Conservation (phyloP, 2,113 vertebrate species). For the Rhombomys opimus region DNA sequence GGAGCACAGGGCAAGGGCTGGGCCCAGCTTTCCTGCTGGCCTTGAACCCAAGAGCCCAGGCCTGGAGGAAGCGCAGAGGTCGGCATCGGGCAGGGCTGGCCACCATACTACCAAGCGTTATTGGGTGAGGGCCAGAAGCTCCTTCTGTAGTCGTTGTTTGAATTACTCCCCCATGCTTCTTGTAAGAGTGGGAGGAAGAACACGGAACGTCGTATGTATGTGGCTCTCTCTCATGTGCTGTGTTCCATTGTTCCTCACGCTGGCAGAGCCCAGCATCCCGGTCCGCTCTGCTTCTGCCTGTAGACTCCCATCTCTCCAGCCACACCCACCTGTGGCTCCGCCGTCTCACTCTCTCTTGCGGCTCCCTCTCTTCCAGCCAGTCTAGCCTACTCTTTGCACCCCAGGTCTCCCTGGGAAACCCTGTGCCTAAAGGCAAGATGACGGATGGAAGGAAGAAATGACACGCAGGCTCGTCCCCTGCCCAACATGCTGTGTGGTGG, state of each 20-base stretch:
- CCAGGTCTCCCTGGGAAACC: background rate
- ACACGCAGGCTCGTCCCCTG: background rate
- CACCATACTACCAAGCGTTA: background rate
- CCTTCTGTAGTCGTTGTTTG: background rate
- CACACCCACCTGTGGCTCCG: background rate
- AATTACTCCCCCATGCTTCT: background rate
- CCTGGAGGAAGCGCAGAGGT: background rate
- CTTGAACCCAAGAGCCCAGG: background rate
- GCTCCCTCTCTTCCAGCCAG: background rate
- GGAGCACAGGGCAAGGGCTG: background rate
- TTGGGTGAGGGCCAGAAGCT: background rate
- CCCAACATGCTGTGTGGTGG: too few species aligned
- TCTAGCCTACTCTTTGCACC: too few species aligned
- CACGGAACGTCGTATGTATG: background rate
- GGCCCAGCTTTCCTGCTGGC: background rate
- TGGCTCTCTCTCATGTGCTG: background rate
- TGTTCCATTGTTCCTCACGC: slow-evolving; percentile 15
- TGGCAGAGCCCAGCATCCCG: background rate
- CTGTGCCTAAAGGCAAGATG: background rate
- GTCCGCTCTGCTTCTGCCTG: background rate
- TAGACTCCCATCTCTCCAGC: background rate
- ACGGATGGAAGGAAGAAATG: background rate
- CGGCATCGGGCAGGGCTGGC: fast-evolving
- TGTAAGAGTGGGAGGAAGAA: background rate
- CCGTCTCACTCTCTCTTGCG: background rate